Evolutionary conservation across 1,140 invertebrate genomes (phyloP), one percentile per base, ranked within the genome.

Genomic region (Metopolophium dirhodum): DNA sequence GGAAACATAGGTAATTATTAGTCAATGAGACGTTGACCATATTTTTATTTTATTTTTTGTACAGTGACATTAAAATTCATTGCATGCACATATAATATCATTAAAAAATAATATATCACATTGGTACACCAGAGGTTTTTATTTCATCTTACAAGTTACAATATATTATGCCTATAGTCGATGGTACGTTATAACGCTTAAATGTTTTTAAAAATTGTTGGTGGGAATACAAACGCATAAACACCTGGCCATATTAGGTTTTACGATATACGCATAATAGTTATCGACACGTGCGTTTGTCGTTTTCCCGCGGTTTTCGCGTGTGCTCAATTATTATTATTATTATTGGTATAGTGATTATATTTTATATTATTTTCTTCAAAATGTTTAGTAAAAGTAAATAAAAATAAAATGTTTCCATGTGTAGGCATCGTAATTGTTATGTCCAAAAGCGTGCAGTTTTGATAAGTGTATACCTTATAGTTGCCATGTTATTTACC

Each of bases 231-330:
- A 77, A 77, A 77, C 6, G 14, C 14, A n/a, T 18, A 77, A 77
- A n/a, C 61, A 77, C 30, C n/a, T 77, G 1, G n/a, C 30, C 2
- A 77, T 77, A n/a, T n/a, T 77, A n/a, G 61, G 61, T n/a, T 77
- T 77, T n/a, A 77, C 61, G 30, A 77, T 77, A 18, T 77, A 77
- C 7, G 3, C 9, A 14, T 30, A 77, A 3, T 61, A 61, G 30
- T 83, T 83, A 86, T 86, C 26, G 41, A 47, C 85, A 86, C 85
- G 85, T 86, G 85, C 85, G 85, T 86, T 86, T 47, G 26, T 30
- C 41, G 37, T 30, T 45, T 86, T 86, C 85, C 45, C 45, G 85
- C 85, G 85, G 45, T 45, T 86, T 86, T 86, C 26, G 45, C 23
- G 9, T 26, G 41, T 86, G 37, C 23, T 45, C 26, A 23, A 23